These are phyloP conservation scores for Myiopsitta monachus DNA, from an alignment of 2,113 vertebrate genomes.

Conservation along the genomic window DNA sequence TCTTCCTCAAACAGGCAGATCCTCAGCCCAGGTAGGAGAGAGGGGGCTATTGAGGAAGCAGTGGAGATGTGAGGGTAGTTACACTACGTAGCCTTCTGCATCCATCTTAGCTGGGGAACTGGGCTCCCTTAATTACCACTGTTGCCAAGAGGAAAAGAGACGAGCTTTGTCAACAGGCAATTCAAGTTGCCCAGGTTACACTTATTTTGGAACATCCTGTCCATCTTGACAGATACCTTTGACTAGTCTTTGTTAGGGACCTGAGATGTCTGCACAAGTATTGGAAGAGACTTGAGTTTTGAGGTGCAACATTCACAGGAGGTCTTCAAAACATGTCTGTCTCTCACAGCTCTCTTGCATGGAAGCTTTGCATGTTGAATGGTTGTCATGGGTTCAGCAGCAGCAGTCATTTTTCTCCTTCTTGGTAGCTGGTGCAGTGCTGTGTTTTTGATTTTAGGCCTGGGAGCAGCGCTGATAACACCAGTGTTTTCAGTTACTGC, in stretches of 20 bases:
- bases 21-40: neutral
- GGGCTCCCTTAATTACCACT: neutral
- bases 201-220: neutral
- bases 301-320: neutral
- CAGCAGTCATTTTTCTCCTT: too few species aligned
- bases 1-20: rapidly evolving
- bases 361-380: neutral
- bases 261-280: neutral
- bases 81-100: neutral
- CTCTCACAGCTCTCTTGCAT: neutral
- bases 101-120: neutral
- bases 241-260: neutral
- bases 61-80: neutral
- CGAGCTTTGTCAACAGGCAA: neutral
- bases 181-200: neutral
- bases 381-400: too few species aligned
- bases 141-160: neutral
- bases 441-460: too few species aligned
- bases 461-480: too few species aligned
- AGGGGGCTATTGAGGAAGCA: neutral
- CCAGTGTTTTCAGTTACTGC: too few species aligned
- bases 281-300: neutral
- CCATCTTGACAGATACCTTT: neutral
- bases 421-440: too few species aligned
- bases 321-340: neutral